phyloP scores from a whole-genome alignment of 1,140 invertebrate genomes.

The Plectrocnemia conspersa region DNA sequence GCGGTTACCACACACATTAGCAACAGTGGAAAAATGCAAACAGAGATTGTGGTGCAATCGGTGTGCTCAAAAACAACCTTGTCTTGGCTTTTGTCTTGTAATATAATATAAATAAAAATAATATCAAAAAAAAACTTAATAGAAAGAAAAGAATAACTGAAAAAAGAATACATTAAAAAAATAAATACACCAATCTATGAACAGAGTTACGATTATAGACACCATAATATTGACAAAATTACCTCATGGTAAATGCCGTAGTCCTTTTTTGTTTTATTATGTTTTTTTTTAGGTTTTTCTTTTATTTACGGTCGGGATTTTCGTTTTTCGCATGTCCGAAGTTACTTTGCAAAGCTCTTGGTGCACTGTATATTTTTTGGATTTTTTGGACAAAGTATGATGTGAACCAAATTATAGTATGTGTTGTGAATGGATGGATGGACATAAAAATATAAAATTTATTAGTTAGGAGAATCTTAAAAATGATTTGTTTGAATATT shows the following conservation, averaged over 20 bases:
- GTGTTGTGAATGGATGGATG: no score
- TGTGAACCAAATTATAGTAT: no score
- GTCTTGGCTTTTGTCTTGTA: slow-evolving; percentile 35
- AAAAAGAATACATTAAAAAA: slow-evolving; percentile 29
- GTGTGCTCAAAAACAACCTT: slow-evolving; percentile 34
- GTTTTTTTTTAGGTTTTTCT: slow-evolving; percentile 22
- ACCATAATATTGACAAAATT: slow-evolving; percentile 35
- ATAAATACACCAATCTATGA: slow-evolving; percentile 33
- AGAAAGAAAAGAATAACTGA: no score
- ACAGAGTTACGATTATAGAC: slow-evolving; percentile 36
- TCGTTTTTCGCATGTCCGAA: no score
- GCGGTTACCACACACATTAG: slow-evolving; percentile 4
- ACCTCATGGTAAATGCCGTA: slow-evolving; percentile 26
- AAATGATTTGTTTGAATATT: no score
- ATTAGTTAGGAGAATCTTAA: no score
- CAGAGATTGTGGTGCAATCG: slow-evolving; percentile 30
- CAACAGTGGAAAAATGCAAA: slow-evolving; percentile 19
- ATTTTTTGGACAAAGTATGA: no score
- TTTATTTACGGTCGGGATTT: no score
- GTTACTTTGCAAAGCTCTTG: no score
- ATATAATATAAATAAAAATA: slow-evolving; percentile 21
- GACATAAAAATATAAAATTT: no score
- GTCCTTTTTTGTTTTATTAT: slow-evolving; percentile 27
- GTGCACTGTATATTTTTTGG: no score
- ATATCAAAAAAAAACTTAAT: slow-evolving; percentile 24